Percentiles rank a stretch among this genome's conserved stretches.
Conservation (phyloP, 2,888 invertebrate genomes). For the Tetranychus piercei region DNA sequence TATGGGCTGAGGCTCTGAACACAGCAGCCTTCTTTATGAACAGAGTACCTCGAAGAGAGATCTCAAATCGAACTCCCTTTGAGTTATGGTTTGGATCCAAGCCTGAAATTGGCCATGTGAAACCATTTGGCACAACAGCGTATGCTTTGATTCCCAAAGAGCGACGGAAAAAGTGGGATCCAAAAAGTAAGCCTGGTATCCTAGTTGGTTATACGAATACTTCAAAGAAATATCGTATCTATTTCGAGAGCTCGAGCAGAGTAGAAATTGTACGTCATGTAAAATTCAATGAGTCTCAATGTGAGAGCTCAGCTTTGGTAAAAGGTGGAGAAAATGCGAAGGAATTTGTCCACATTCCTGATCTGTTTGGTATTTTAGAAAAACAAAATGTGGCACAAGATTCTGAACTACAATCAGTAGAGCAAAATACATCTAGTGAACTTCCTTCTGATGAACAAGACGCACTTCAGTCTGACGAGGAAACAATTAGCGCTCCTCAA, state of each 20-base stretch:
- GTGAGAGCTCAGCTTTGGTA: too few species aligned
- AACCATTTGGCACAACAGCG: not conserved
- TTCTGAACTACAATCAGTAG: too few species aligned
- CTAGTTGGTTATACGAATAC: slow-evolving; percentile 10
- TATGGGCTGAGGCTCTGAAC: too few species aligned
- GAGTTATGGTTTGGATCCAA: slow-evolving; percentile 13
- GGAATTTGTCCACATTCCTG: not conserved
- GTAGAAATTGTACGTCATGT: not conserved
- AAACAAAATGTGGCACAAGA: too few species aligned
- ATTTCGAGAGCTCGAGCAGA: not conserved
- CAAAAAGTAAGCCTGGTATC: not conserved
- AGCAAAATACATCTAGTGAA: too few species aligned
- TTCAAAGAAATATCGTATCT: slow-evolving; percentile 9
- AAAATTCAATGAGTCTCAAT: too few species aligned
- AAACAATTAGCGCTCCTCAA: too few species aligned
- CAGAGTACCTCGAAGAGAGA: not conserved
- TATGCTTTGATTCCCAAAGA: not conserved
- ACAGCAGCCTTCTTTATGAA: slow-evolving; percentile 8
- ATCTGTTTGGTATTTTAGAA: too few species aligned
- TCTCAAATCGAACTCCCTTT: not conserved
- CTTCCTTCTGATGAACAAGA: too few species aligned
- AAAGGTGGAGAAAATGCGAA: too few species aligned
- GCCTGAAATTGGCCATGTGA: not conserved
- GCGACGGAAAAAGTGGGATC: not conserved
- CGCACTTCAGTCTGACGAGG: too few species aligned